Evolutionary conservation across 2,888 invertebrate genomes (phyloP).

Genomic region (Electrophaes corylata): DNA sequence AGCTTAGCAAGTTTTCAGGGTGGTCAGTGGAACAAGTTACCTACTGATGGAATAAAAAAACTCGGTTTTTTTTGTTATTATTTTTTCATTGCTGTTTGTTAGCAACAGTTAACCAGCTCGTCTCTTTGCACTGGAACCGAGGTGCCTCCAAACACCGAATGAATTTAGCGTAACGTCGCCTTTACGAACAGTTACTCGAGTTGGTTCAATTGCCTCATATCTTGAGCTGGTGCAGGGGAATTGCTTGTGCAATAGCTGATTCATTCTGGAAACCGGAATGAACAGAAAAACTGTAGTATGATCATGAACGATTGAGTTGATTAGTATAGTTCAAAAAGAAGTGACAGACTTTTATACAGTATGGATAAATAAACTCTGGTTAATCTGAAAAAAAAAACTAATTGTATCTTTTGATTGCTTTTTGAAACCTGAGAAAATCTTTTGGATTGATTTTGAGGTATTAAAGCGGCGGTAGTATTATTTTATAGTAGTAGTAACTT

Average conservation of each 20-base stretch:
- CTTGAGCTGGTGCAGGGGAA: slow-evolving; percentile 40
- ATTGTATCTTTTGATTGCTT: too few species aligned
- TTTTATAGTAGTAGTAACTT: too few species aligned
- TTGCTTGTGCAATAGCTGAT: slow-evolving; percentile 41
- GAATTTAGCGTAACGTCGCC: slow-evolving; percentile 55
- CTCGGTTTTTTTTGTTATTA: too few species aligned
- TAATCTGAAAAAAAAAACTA: too few species aligned
- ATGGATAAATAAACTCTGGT: too few species aligned
- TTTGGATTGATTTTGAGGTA: too few species aligned
- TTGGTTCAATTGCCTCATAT: slow-evolving; percentile 53
- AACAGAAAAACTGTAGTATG: slow-evolving; percentile 8
- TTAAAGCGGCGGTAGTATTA: too few species aligned
- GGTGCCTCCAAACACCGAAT: slow-evolving; percentile 45
- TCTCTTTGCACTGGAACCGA: background rate
- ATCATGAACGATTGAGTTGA: slow-evolving; percentile 14
- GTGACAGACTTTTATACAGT: too few species aligned
- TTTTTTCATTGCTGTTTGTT: background rate
- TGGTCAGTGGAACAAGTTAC: too few species aligned
- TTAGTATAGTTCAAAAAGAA: background rate
- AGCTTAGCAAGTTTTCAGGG: too few species aligned
- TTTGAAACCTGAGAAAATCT: too few species aligned
- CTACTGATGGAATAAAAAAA: too few species aligned
- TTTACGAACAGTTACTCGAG: slow-evolving; percentile 50
- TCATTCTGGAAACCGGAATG: slow-evolving; percentile 27
- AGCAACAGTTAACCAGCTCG: slow-evolving; percentile 16